Conservation (phyloP, 2,113 vertebrate species). For the Chaenogobius annularis region DNA sequence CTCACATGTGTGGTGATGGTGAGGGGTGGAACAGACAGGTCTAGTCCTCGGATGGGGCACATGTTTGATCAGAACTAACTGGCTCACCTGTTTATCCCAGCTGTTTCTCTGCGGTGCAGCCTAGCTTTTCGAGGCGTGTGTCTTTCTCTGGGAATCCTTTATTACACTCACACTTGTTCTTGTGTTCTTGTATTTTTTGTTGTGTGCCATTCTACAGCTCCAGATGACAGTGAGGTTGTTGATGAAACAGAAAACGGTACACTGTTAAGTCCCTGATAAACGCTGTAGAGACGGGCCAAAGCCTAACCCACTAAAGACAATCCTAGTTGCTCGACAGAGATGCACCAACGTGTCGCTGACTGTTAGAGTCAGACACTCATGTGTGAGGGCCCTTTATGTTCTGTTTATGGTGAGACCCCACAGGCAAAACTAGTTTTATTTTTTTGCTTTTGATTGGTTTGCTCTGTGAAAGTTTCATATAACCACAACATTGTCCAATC, state of each 20-base stretch:
- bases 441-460: no score
- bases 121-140: constrained; percentile 13
- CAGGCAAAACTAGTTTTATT: no score
- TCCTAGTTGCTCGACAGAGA: constrained; percentile 20
- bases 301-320: constrained; percentile 40
- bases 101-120: constrained; percentile 26
- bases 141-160: constrained; percentile 16
- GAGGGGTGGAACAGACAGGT: constrained; percentile 14
- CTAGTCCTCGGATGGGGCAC: constrained; percentile 19
- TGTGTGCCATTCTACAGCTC: constrained; percentile 61
- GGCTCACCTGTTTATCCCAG: constrained; percentile 29
- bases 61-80: constrained; percentile 41
- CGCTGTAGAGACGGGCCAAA: background rate
- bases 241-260: constrained; percentile 67
- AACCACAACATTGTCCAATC: no score
- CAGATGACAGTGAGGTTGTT: constrained; percentile 61
- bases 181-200: constrained; percentile 58
- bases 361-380: background rate
- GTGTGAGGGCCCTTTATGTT: no score
- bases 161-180: constrained; percentile 18
- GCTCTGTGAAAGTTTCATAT: no score
- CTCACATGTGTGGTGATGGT: constrained; percentile 45
- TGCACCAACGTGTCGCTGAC: background rate
- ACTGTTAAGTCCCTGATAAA: constrained; percentile 12
- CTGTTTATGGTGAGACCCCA: no score